These are phyloP conservation scores for Bolborhynchus lineola DNA, from an alignment of 2,113 vertebrate species.

Conservation along the genomic window DNA sequence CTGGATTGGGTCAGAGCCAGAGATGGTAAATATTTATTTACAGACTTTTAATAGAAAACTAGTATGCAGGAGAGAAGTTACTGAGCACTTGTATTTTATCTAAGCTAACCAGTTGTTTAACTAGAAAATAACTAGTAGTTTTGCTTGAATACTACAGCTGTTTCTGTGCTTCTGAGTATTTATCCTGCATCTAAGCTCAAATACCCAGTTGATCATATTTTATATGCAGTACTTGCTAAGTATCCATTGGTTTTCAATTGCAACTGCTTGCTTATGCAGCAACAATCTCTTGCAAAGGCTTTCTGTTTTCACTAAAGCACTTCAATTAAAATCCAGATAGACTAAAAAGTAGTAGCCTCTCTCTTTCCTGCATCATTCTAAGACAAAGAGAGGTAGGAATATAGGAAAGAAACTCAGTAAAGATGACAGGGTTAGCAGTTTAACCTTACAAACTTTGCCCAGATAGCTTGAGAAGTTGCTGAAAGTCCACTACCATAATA, in stretches of 20 bases:
- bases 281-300: not conserved
- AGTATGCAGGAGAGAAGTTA: not conserved
- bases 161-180: not conserved
- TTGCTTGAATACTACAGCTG: not conserved
- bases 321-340: not conserved
- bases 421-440: constrained; percentile 46
- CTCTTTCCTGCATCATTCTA: not conserved
- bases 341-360: not conserved
- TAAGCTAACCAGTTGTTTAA: not conserved
- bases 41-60: not conserved
- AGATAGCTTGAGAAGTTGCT: constrained; percentile 63
- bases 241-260: not conserved
- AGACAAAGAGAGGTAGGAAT: not conserved
- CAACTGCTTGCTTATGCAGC: not conserved
- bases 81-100: not conserved
- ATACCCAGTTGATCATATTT: not conserved
- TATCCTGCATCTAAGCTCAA: not conserved
- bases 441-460: constrained; percentile 65
- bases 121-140: not conserved
- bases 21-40: not conserved
- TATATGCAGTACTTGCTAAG: not conserved
- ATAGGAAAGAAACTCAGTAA: not conserved
- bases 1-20: not conserved
- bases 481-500: constrained; percentile 7
- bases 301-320: not conserved